Evolutionary conservation across 2,797 vertebrate genomes (phyloP).

Genomic region (Clarias pachynema): DNA sequence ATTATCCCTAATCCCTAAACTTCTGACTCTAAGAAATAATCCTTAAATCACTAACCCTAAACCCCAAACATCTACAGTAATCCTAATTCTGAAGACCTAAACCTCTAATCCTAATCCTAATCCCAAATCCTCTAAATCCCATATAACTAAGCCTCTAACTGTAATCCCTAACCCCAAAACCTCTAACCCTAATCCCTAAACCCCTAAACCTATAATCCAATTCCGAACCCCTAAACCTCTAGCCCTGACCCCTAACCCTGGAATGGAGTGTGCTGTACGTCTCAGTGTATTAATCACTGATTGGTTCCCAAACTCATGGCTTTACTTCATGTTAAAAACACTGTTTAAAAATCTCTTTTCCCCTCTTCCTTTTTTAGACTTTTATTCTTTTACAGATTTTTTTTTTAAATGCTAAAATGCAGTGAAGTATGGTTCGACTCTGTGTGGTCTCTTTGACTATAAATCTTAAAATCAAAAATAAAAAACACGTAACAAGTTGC

Average conservation of each 20-base stretch:
- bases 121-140: too few species aligned
- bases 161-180: too few species aligned
- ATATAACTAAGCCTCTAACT: not conserved
- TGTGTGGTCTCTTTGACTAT: conserved; percentile 64
- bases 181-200: not conserved
- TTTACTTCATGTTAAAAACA: not conserved
- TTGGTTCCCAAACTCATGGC: not conserved
- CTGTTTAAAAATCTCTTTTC: not conserved
- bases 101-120: not conserved
- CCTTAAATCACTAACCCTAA: not conserved
- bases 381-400: not conserved
- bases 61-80: not conserved
- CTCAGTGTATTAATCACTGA: not conserved
- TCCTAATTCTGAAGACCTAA: not conserved
- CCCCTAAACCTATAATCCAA: not conserved
- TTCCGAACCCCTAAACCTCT: not conserved
- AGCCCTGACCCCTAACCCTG: not conserved
- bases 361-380: not conserved
- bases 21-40: not conserved
- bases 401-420: not conserved
- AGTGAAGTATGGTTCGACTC: not conserved
- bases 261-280: not conserved
- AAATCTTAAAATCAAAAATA: conserved; percentile 19
- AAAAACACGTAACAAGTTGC: conserved; percentile 78
- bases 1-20: not conserved